These are phyloP conservation scores for Siniperca scherzeri DNA, from an alignment of 2,797 vertebrate genomes.

Conservation along the genomic window DNA sequence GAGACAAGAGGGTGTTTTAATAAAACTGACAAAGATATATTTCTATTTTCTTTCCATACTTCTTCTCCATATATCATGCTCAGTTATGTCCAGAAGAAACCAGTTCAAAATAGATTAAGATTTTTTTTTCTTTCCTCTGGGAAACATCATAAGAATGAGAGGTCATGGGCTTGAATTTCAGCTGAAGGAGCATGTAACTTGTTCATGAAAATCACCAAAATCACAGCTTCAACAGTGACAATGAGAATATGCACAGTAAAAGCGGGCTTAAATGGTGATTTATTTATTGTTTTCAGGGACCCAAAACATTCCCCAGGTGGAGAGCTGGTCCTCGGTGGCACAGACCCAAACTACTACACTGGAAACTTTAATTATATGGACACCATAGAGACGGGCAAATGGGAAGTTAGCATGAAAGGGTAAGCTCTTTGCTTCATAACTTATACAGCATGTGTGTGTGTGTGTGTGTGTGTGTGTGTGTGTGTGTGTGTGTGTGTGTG, in stretches of 20 bases:
- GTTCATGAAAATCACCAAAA: neutral
- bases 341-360: conserved; percentile 92
- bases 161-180: neutral
- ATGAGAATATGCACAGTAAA: conserved; percentile 5
- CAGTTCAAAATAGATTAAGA: neutral
- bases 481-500: neutral
- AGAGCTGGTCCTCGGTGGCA: conserved; percentile 94
- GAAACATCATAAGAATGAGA: neutral
- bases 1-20: neutral
- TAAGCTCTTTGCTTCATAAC: conserved; percentile 58
- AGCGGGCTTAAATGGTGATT: neutral
- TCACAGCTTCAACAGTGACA: neutral
- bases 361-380: conserved; percentile 93
- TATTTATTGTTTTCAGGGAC: conserved; percentile 81
- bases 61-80: neutral
- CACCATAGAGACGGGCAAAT: conserved; percentile 89
- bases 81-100: conserved; percentile 8
- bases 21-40: neutral
- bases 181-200: neutral
- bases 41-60: neutral
- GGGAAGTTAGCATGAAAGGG: conserved; percentile 96
- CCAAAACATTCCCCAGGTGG: conserved; percentile 89
- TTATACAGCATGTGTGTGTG: neutral
- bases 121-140: conserved; percentile 3
- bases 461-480: neutral